Conservation (phyloP, 2,888 invertebrate species). For the Apotomis capreana region DNA sequence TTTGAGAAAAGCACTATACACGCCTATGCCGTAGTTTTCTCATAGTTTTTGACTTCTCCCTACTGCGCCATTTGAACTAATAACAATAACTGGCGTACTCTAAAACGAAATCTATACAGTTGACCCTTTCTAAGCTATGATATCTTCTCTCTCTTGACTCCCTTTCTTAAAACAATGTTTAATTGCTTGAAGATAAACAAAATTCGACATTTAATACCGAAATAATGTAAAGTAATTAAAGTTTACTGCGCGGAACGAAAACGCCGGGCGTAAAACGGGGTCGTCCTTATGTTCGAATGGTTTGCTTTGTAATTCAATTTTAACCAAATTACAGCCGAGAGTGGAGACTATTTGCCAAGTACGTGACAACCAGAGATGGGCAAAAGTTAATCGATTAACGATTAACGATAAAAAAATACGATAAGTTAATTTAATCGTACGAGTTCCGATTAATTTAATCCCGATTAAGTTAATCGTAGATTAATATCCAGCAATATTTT, state of each 20-base stretch:
- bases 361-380: too few species aligned
- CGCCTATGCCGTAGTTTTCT: too few species aligned
- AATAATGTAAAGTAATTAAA: conserved; percentile 40
- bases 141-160: neutral
- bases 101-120: neutral
- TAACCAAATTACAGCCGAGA: conserved; percentile 12
- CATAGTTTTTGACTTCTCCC: too few species aligned
- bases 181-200: conserved; percentile 39
- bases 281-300: conserved; percentile 28
- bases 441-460: too few species aligned
- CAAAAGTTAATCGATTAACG: too few species aligned
- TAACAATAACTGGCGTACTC: too few species aligned
- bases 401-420: too few species aligned
- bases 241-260: conserved; percentile 36
- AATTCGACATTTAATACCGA: conserved; percentile 37
- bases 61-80: too few species aligned
- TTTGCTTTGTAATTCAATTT: conserved; percentile 34
- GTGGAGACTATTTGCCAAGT: neutral
- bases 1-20: too few species aligned
- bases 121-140: neutral
- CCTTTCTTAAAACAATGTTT: conserved; percentile 16
- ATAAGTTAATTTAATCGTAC: too few species aligned
- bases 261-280: conserved; percentile 27
- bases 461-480: too few species aligned
- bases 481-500: too few species aligned